These are phyloP conservation scores for Characodon lateralis DNA, from an alignment of 2,797 vertebrate species.

Conservation along the genomic window DNA sequence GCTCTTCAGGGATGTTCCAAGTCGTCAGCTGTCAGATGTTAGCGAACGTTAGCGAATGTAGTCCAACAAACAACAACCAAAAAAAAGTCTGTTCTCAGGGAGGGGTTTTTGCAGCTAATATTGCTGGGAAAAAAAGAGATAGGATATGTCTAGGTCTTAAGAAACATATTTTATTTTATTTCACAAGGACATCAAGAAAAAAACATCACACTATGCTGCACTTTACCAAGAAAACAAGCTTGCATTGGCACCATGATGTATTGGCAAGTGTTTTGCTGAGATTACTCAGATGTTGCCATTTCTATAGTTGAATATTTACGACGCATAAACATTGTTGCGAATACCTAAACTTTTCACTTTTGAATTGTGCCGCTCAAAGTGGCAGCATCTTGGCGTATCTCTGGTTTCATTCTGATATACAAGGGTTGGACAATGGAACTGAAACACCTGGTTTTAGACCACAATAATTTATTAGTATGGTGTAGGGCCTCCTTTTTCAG, in stretches of 20 bases:
- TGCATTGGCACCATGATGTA: not conserved
- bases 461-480: too few species aligned
- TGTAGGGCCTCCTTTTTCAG: too few species aligned
- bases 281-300: not conserved
- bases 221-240: not conserved
- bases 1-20: constrained; percentile 2
- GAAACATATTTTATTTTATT: not conserved
- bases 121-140: not conserved
- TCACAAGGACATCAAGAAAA: not conserved
- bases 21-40: not conserved
- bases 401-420: too few species aligned
- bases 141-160: not conserved
- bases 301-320: not conserved
- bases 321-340: not conserved
- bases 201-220: not conserved
- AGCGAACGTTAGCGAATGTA: not conserved
- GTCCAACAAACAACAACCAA: not conserved
- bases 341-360: not conserved
- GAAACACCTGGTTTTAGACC: too few species aligned
- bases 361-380: too few species aligned
- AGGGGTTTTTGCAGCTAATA: not conserved
- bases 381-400: too few species aligned
- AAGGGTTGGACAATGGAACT: too few species aligned
- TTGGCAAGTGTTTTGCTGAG: not conserved
- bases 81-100: not conserved